These are phyloP conservation scores for Oriolus oriolus DNA, from an alignment of 2,113 vertebrate species.

Conservation along the genomic window DNA sequence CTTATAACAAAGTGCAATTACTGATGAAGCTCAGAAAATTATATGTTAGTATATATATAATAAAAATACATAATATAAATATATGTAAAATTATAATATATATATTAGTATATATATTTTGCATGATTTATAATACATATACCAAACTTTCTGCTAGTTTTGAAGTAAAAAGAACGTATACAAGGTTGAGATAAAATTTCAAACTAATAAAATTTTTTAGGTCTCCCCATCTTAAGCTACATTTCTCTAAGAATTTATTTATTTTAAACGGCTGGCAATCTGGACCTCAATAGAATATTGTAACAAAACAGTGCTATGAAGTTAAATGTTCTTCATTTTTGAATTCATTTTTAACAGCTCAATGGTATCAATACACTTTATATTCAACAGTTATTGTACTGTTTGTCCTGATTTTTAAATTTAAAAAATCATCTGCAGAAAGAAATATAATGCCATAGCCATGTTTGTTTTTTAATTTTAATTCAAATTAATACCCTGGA, in stretches of 20 bases:
- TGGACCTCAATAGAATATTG: neutral
- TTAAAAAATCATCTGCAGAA: neutral
- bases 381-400: neutral
- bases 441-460: neutral
- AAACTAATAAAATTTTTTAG: neutral
- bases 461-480: neutral
- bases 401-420: neutral
- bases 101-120: neutral
- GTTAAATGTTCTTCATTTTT: neutral
- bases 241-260: neutral
- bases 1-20: neutral
- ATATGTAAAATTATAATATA: neutral
- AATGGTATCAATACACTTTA: neutral
- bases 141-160: neutral
- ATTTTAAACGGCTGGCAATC: slow-evolving; percentile 19
- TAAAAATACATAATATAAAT: neutral
- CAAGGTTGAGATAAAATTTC: neutral
- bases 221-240: neutral
- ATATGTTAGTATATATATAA: no score
- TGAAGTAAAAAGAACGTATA: neutral
- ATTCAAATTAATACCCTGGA: neutral
- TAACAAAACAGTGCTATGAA: neutral
- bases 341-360: neutral
- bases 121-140: neutral
- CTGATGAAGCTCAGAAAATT: neutral